Evolutionary conservation across 2,113 vertebrate genomes (phyloP), one percentile per base, ranked within the genome.

Genomic region (Cottus gobio): DNA sequence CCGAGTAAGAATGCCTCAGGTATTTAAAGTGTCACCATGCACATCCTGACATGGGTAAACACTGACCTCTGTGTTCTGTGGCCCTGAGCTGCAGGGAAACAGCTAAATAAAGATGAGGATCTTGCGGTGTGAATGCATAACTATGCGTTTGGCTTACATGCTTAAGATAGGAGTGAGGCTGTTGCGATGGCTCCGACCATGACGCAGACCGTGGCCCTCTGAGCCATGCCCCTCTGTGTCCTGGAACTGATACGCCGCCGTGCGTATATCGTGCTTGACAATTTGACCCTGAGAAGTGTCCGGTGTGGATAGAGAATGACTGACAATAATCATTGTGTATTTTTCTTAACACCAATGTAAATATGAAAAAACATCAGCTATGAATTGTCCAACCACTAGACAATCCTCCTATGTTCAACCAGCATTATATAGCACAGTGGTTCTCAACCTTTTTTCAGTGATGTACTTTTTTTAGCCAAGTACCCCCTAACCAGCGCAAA

Each of bases 71-170:
- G 30, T 39, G 70, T 80, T 87, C 70, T 81, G 80, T 80, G 57
- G 54, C 69, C 28, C 52, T 79, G 72, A 16, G 62, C 60, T 31
- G 37, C 5, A 26, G 61, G 57, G 37, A 85, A 78, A 62, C 50
- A 81, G 82, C 90, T 91, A 91, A 91, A 87, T 88, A 91, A 90
- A 94, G 91, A 91, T 52, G 7, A 83, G 73, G 87, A 88, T 75
- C 82, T 71, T 16, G 52, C 13, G 30, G 76, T 77, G 82, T 89
- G 80, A 84, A 92, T 56, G 60, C 87, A 86, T 91, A 91, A 73
- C 85, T 92, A 91, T 93, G 91, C 4, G 44, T 76, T 60, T 2
- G 66, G 70, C 68, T 66, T 85, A 77, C 82, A 77, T 52, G 85
- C 88, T 83, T 54, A 87, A 92, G 87, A 91, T 89, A 92, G 85